Evolutionary conservation across 2,113 vertebrate genomes (phyloP).

Genomic region (Epinephelus cyanopodus): DNA sequence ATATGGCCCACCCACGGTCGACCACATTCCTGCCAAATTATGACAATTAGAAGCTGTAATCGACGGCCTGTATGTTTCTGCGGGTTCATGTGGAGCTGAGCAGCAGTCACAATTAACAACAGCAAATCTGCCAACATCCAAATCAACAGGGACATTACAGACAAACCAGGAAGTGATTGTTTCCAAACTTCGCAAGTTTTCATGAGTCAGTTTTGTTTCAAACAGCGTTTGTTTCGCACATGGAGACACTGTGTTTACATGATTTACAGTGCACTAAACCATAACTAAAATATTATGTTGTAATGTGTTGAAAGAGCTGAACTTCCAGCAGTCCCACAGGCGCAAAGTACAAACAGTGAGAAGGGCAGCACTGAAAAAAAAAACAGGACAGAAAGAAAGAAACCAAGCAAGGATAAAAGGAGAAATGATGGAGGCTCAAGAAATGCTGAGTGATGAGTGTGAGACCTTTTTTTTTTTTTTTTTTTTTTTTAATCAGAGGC

Average conservation of each 20-base stretch:
- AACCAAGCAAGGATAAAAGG: slow-evolving; percentile 8
- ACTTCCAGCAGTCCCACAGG: slow-evolving; percentile 26
- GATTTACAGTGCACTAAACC: slow-evolving; percentile 27
- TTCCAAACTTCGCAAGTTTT: slow-evolving; percentile 28
- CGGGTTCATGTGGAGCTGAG: slow-evolving; percentile 28
- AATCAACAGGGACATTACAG: slow-evolving; percentile 32
- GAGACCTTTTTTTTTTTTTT: slow-evolving; percentile 11
- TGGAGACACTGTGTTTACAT: slow-evolving; percentile 26
- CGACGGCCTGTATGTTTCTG: slow-evolving; percentile 47
- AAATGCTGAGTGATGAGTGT: slow-evolving; percentile 21
- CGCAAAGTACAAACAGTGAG: slow-evolving; percentile 36
- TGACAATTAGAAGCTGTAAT: slow-evolving; percentile 69
- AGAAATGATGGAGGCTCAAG: neutral
- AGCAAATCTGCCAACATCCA: slow-evolving; percentile 43
- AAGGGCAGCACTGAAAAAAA: neutral
- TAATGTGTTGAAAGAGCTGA: slow-evolving; percentile 43
- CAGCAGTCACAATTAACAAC: slow-evolving; percentile 40
- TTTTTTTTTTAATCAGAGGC: slow-evolving; percentile 16
- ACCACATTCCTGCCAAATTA: slow-evolving; percentile 64
- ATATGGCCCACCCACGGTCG: slow-evolving; percentile 68
- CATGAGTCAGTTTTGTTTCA: slow-evolving; percentile 24
- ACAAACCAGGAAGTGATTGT: slow-evolving; percentile 46
- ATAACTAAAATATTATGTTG: slow-evolving; percentile 37
- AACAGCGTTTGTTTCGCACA: slow-evolving; percentile 24
- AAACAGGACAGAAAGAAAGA: neutral